These are phyloP conservation scores for Gobio occitaniae DNA, from an alignment of 2,797 vertebrate genomes.

Conservation along the genomic window DNA sequence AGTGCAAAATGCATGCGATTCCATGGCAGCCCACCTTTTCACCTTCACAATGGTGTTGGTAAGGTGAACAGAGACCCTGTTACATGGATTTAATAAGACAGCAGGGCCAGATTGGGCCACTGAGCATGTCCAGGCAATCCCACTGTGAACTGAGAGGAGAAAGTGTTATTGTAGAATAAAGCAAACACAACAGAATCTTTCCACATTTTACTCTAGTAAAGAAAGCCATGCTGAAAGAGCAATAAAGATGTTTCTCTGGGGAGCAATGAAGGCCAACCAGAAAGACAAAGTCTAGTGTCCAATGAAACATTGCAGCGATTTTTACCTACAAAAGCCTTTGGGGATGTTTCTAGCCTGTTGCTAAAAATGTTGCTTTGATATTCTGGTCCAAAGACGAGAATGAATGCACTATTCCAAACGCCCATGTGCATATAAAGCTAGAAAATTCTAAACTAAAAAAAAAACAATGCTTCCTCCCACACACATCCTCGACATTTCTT, in stretches of 20 bases:
- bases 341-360: neutral
- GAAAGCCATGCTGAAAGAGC: neutral
- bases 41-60: neutral
- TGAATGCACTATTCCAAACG: neutral
- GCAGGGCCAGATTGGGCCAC: constrained; percentile 10
- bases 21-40: neutral
- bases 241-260: neutral
- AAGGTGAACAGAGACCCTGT: constrained; percentile 3
- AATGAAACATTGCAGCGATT: neutral
- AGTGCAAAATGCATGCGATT: neutral
- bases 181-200: neutral
- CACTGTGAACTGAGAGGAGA: constrained; percentile 8
- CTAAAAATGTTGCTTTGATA: constrained; percentile 9
- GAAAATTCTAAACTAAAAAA: constrained; percentile 32
- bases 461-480: constrained; percentile 30
- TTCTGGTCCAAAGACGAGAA: neutral
- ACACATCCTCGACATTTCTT: constrained; percentile 31
- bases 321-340: neutral
- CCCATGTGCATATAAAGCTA: constrained; percentile 18
- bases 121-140: constrained; percentile 4
- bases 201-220: neutral
- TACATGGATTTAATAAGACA: constrained; percentile 11
- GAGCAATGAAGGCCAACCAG: neutral
- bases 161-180: neutral
- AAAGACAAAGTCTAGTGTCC: neutral